Percentiles rank a stretch among this genome's conserved stretches.
These are phyloP conservation scores for Papilio aristodemus DNA, from an alignment of 1,140 invertebrate genomes.

Conservation along the genomic window DNA sequence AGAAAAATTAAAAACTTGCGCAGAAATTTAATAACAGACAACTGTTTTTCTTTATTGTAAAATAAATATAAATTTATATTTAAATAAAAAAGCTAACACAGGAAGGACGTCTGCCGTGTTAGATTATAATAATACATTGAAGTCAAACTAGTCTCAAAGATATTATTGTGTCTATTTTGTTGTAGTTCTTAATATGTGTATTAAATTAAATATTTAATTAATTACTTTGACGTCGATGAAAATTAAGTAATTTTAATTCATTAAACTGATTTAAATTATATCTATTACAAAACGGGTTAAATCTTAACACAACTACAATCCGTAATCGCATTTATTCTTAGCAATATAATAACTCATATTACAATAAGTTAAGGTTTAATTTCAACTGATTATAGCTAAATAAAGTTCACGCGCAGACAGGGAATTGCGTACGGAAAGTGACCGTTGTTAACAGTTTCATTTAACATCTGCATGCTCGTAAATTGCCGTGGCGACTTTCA, in stretches of 20 bases:
- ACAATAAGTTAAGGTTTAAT: background rate
- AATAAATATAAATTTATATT: too few relatives aligned
- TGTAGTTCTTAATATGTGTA: too few relatives aligned
- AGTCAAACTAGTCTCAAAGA: too few relatives aligned
- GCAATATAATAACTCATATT: background rate
- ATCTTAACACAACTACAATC: slow-evolving; percentile 6
- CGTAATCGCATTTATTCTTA: background rate
- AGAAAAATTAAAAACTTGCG: too few relatives aligned
- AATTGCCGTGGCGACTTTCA: slow-evolving; percentile 34
- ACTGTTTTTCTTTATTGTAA: too few relatives aligned
- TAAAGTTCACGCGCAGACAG: slow-evolving; percentile 29
- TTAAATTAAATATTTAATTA: too few relatives aligned
- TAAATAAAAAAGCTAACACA: too few relatives aligned
- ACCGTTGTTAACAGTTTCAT: slow-evolving; percentile 35
- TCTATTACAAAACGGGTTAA: background rate
- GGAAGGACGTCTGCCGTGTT: too few relatives aligned
- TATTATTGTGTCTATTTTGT: too few relatives aligned
- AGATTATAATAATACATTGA: too few relatives aligned
- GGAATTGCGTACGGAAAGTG: slow-evolving; percentile 28
- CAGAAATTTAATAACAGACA: too few relatives aligned
- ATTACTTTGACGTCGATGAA: too few relatives aligned
- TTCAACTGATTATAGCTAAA: background rate
- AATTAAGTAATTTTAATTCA: background rate
- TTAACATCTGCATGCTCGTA: slow-evolving; percentile 33
- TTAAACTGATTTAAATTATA: background rate